Evolutionary conservation across 2,797 vertebrate species (phyloP), one percentile per base, ranked within the genome.

Genomic region (Naso thynnoides): DNA sequence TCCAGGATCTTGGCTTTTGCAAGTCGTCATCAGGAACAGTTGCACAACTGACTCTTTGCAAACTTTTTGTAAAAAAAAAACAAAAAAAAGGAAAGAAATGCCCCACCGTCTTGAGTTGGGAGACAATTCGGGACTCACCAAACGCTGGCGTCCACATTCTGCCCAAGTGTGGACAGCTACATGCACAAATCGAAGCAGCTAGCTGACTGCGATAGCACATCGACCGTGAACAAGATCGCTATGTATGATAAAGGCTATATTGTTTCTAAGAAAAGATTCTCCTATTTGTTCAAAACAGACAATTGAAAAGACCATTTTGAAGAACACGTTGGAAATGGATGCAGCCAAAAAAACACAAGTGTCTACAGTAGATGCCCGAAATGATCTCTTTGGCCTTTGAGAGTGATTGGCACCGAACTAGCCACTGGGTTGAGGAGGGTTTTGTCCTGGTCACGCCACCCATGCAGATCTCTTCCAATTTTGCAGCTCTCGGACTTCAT

Each of bases 181-280:
- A 82, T 81, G 91, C 92, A 93, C 92, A 92, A 90, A 68, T 82
- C 36, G 19, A 91, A 94, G 94, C 95, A 95, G 95, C 95, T 92
- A 91, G 82, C 67, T 48, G 79, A 88, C 83, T 76, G 86, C 33
- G 71, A 89, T 74, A 87, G 87, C 82, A 94, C 95, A 92, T 83
- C 75, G 81, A 91, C 90, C 70, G 57, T 65, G 63, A 76, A 78
- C 69, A 57, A 72, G 78, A 86, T 90, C 70, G 48, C 63, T 13
- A 68, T 71, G 86, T 90, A 89, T 84, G 86, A 81, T 88, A 78
- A 87, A 83, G 84, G 84, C 66, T 88, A 42, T 88, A 77, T 88
- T 65, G 84, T 88, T 87, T 88, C 81, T 79, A 76, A 79, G 58
- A 80, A 67, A 78, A 76, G 45, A 82, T 36, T 64, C 69, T 61